Conservation (phyloP, 2,113 vertebrate genomes). For the Turnix velox region DNA sequence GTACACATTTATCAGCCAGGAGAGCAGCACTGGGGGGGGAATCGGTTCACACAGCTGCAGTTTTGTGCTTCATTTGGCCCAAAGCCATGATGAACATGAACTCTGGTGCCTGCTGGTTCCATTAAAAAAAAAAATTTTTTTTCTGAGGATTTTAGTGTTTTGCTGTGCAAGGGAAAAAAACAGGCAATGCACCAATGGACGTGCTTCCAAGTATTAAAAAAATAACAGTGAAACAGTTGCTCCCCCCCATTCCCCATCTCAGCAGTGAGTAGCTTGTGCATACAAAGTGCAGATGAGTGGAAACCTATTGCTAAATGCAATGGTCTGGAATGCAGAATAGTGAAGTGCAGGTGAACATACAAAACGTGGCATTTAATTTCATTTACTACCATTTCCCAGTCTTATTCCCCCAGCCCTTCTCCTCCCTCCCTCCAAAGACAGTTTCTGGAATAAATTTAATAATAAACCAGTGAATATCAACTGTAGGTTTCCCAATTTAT, state of each 20-base stretch:
- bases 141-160: neutral
- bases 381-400: neutral
- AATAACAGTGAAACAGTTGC: neutral
- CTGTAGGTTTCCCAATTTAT: neutral
- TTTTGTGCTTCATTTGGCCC: constrained; percentile 61
- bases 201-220: neutral
- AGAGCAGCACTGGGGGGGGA: constrained; percentile 41
- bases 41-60: constrained; percentile 55
- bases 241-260: neutral
- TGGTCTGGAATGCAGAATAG: neutral
- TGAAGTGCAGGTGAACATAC: neutral
- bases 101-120: constrained; percentile 18
- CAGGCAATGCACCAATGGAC: neutral
- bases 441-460: constrained; percentile 32
- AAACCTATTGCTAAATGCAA: neutral
- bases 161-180: constrained; percentile 34
- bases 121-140: neutral
- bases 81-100: constrained; percentile 32
- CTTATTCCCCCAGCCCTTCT: neutral
- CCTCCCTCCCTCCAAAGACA: neutral
- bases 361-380: neutral
- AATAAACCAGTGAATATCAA: neutral
- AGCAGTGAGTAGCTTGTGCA: neutral
- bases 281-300: neutral
- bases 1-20: constrained; percentile 46